Base-by-base conservation (phyloP, 2,888 invertebrate species). In the Drosophila eohydei region DNA sequence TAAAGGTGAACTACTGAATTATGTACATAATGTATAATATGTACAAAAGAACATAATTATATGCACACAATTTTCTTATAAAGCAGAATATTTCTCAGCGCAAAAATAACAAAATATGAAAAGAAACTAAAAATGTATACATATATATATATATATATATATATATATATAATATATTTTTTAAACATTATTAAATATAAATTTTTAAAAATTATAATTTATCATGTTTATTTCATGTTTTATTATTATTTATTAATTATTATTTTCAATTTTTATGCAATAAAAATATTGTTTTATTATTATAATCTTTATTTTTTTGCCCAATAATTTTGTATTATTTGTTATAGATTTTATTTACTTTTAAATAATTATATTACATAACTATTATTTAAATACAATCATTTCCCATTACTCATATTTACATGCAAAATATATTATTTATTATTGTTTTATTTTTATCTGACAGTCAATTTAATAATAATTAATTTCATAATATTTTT, bases 1-100 rank as follows among this genome's bases (percentile, higher is more conserved):
- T 30, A 48, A 48, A 48, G 48, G 30, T 48, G 30, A 48, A 30
- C 14, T 48, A 30, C 48, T 48, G 2, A 48, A 48, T 48, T 9
- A 48, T 9, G 30, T 48, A 30, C 8, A 28, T 14, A 8, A 14
- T 26, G 11, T 11, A 7, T 26, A 44, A 26, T 26, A 14, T 14
- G 11, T 9, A 14, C 26, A 26, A 26, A 12, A 14, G 26, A 12
- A 26, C 12, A 44, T 43, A 11, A 11, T 9, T 43, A 12, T 12
- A 26, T 12, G 11, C 21, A 36, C 4, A 43, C 21, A 21, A 4
- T 41, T 16, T 16, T 41, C 16, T 4, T 16, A 41, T 16, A 9
- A 16, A 3, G 40, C 7, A 41, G 41, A 40, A 40, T n/a, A n/a
- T 16, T 40, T 40, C 0, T n/a, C 8, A 6, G 6, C 6, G 12